Evolutionary conservation across 2,113 vertebrate genomes (phyloP), one percentile per base, ranked within the genome.

Genomic region (Notiomystis cincta): DNA sequence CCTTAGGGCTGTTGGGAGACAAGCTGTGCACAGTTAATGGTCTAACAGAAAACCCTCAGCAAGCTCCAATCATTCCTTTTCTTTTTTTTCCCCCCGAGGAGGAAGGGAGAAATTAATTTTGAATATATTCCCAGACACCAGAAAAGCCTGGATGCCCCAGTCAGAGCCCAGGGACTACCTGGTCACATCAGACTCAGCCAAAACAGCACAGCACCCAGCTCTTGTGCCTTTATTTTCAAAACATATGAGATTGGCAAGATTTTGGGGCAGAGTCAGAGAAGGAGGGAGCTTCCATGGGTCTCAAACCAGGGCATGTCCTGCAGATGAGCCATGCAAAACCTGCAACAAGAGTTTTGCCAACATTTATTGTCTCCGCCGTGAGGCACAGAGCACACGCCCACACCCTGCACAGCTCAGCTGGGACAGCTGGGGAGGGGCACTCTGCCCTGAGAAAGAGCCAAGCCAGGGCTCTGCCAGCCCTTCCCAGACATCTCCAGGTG

Each of bases 41-140:
- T 48, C 76, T 81, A 73, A 90, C 54, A 89, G 50, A 94, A 89
- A 93, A 62, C 92, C 57, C 71, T 44, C 28, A 33, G 38, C 54
- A 44, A 75, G 56, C 44, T 86, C 80, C 54, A 64, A 56, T 66
- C 3, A 4, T 64, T 86, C 76, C 31, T 82, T 69, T 87, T 73
- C 37, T 28, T 53, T 35, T 33, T 37, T 25, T 5, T 3, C 0
- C 0, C 2, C 3, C 12, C 19, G 15, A 79, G 40, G 16, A 86
- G 7, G 24, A 89, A 92, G 28, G 56, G 45, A 92, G 42, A 92
- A 81, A 71, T 89, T 75, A 3, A 35, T 75, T 82, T 58, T 35
- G 27, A 91, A 25, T 92, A 44, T 71, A 82, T 87, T 81, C 64
- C 67, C 91, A 95, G 83, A 80, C 82, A 92, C 30, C 44, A 86